Evolutionary conservation across 2,888 invertebrate species (phyloP).

Genomic region (Blastobasis adustella): DNA sequence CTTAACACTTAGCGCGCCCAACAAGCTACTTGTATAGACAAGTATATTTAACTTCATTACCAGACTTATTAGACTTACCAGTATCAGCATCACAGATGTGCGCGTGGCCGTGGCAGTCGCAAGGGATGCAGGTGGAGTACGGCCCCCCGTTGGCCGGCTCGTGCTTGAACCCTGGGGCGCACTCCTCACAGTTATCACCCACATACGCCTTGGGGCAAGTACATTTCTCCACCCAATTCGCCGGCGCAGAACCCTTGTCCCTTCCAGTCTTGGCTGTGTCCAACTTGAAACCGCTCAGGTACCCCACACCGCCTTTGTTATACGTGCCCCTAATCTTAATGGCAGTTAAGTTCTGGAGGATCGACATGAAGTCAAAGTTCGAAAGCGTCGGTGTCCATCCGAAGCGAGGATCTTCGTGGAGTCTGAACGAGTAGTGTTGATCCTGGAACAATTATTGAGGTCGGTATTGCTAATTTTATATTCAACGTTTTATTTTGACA

Average conservation of each 20-base stretch:
- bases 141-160: slow-evolving; percentile 94
- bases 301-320: slow-evolving; percentile 87
- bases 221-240: slow-evolving; percentile 96
- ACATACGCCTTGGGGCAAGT: slow-evolving; percentile 91
- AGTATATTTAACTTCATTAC: not conserved
- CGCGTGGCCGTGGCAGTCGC: slow-evolving; percentile 97
- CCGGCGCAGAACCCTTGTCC: slow-evolving; percentile 78
- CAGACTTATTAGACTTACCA: slow-evolving; percentile 74
- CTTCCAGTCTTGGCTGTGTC: slow-evolving; percentile 91
- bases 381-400: slow-evolving; percentile 95
- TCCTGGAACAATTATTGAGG: slow-evolving; percentile 53
- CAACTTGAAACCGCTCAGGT: slow-evolving; percentile 90
- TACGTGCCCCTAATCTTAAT: slow-evolving; percentile 96
- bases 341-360: slow-evolving; percentile 94
- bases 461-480: not conserved
- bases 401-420: slow-evolving; percentile 93
- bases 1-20: too few relatives aligned
- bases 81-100: slow-evolving; percentile 96
- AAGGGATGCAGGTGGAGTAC: slow-evolving; percentile 95
- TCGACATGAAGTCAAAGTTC: slow-evolving; percentile 91
- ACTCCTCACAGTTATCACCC: slow-evolving; percentile 98
- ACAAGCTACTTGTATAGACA: too few relatives aligned
- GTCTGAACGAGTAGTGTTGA: slow-evolving; percentile 87
- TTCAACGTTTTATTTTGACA: too few relatives aligned
- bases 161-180: slow-evolving; percentile 95